Evolutionary conservation across 2,113 vertebrate genomes (phyloP).

Genomic region (Labeo catla): DNA sequence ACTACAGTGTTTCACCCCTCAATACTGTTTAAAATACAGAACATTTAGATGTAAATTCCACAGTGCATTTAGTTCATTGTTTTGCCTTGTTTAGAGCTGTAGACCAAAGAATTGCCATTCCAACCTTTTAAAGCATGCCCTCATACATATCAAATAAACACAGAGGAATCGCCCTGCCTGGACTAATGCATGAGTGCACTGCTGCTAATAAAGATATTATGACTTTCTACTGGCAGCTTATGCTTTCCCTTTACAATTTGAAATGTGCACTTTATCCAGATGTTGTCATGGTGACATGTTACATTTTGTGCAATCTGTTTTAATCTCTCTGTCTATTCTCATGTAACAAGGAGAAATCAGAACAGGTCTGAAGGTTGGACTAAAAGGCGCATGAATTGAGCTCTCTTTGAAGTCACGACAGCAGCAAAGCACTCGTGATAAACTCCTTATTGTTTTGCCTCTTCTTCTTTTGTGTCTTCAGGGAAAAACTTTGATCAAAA

Average conservation of each 20-base stretch:
- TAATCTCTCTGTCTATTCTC: constrained; percentile 23
- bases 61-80: background rate
- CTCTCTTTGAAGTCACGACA: constrained; percentile 28
- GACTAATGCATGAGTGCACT: constrained; percentile 20
- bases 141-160: constrained; percentile 2
- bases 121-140: background rate
- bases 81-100: background rate
- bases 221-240: constrained; percentile 2
- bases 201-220: constrained; percentile 30
- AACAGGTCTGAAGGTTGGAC: constrained; percentile 25
- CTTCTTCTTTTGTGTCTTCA: constrained; percentile 34
- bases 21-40: background rate
- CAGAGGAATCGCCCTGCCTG: background rate
- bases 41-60: background rate
- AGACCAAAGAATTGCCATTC: background rate
- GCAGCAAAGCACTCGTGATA: constrained; percentile 30
- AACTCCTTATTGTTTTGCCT: constrained; percentile 37
- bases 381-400: constrained; percentile 25
- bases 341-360: constrained; percentile 7
- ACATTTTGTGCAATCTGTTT: constrained; percentile 5
- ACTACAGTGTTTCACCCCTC: background rate
- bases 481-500: constrained; percentile 47
- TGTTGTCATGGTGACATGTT: constrained; percentile 36
- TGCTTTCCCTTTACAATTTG: background rate
- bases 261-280: background rate